Conservation (phyloP, 2,797 vertebrate species). For the Danio aesculapii region DNA sequence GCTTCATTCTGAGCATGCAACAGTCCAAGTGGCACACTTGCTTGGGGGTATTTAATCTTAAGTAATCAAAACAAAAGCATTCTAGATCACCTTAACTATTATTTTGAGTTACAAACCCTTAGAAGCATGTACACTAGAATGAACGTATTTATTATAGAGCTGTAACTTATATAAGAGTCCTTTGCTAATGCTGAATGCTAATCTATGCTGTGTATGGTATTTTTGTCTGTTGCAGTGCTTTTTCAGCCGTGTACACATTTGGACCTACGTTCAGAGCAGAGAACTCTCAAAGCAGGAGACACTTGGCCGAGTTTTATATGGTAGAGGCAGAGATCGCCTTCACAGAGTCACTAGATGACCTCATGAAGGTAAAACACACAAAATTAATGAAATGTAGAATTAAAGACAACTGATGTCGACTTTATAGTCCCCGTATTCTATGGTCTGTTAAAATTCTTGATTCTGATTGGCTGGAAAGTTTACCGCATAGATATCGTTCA, state of each 20-base stretch:
- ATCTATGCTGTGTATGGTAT: constrained; percentile 31
- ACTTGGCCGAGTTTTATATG: constrained; percentile 98
- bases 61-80: too few relatives aligned
- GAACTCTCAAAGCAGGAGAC: constrained; percentile 93
- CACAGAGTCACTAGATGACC: constrained; percentile 86
- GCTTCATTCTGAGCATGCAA: too few relatives aligned
- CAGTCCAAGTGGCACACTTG: too few relatives aligned
- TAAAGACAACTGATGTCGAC: neutral
- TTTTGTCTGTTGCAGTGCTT: constrained; percentile 80
- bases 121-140: too few relatives aligned
- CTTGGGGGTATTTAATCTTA: too few relatives aligned
- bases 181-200: neutral
- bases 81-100: too few relatives aligned
- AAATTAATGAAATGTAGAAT: neutral
- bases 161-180: neutral
- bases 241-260: constrained; percentile 90
- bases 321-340: constrained; percentile 96
- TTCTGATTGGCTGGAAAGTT: too few relatives aligned
- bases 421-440: neutral
- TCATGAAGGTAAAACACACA: constrained; percentile 83
- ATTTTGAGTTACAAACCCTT: too few relatives aligned
- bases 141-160: neutral
- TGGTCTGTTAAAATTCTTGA: too few relatives aligned
- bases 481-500: too few relatives aligned
- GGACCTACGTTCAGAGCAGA: constrained; percentile 95